Base-by-base conservation (phyloP, 2,797 vertebrate genomes). In the Hippopotamyrus pictus region DNA sequence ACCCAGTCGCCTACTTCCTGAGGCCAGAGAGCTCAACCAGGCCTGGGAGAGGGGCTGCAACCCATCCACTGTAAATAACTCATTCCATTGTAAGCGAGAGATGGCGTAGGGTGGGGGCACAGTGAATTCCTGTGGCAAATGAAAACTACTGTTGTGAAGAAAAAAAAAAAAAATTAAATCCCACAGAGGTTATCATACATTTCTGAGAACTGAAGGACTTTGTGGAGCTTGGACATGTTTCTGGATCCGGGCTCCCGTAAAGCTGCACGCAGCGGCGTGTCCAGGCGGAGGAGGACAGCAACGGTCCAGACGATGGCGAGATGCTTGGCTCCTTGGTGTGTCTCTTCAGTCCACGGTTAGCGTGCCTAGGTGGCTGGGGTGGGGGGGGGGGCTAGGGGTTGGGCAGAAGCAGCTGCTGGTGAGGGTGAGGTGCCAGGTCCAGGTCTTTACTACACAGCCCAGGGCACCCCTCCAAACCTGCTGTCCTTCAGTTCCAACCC, bases 391-490 rank as follows among this genome's bases (percentile, higher is more conserved):
- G 29, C 69, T 37, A 3, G 14, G 50, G 85, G 29, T 44, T 57
- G 88, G 53, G 25, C 41, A 69, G 84, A 65, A 84, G 48, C 14
- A 76, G 83, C 37, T 86, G 89, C 82, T 89, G 76, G 50, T 82
- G 89, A 84, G 59, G 11, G 69, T 48, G 46, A 88, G 88, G 19
- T 29, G 62, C 73, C 79, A 37, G 7, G 65, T 59, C 65, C 82
- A 50, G 59, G 76, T 12, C 41, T 62, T 37, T 48, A 69, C 59
- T 51, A 59, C 46, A 33, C 48, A 14, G 41, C 14, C 37, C 4
- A 29, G 11, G 79, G 33, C 82, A 90, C 51, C 90, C 89, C 85
- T 89, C 41, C 79, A 89, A 90, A 90, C 90, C 88, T 86, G 89
- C 22, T 44, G 88, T 44, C 51, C 82, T 65, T 69, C 84, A 69